Percentiles rank a stretch among this genome's conserved stretches.
Conservation (phyloP, 2,797 vertebrate genomes). For the Melanotaenia maccullochi region DNA sequence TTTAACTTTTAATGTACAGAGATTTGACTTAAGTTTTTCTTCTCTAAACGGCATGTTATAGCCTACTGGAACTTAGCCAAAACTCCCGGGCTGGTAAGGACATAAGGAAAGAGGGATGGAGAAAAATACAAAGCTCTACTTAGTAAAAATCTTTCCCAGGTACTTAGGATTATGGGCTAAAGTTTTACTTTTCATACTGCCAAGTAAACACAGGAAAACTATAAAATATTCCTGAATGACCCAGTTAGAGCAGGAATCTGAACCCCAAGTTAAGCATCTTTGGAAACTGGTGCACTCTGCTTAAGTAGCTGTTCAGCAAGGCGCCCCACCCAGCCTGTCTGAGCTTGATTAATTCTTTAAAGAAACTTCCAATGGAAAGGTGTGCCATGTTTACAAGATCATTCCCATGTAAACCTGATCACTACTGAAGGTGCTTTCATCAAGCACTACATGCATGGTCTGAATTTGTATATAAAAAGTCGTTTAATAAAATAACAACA, state of each 20-base stretch:
- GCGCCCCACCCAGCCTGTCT: neutral
- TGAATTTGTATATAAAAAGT: neutral
- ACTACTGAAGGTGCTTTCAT: too few species aligned
- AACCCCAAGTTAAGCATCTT: neutral
- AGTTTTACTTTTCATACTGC: neutral
- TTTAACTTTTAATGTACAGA: neutral
- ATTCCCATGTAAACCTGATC: neutral
- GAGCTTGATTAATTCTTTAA: neutral
- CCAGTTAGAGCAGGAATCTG: neutral
- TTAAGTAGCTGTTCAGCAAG: neutral
- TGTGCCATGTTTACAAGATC: neutral
- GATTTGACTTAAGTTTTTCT: neutral
- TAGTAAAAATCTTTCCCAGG: neutral
- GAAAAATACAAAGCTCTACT: neutral
- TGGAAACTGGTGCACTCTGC: neutral
- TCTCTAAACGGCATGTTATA: neutral
- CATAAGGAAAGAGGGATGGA: neutral
- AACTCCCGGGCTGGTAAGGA: neutral
- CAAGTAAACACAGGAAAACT: neutral
- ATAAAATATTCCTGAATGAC: neutral
- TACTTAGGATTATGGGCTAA: neutral
- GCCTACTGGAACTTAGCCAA: neutral
- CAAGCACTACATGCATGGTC: too few species aligned
- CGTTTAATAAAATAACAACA: neutral
- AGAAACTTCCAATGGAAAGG: neutral